These are phyloP conservation scores for Allygus modestus DNA, from an alignment of 2,888 invertebrate genomes.

Conservation along the genomic window DNA sequence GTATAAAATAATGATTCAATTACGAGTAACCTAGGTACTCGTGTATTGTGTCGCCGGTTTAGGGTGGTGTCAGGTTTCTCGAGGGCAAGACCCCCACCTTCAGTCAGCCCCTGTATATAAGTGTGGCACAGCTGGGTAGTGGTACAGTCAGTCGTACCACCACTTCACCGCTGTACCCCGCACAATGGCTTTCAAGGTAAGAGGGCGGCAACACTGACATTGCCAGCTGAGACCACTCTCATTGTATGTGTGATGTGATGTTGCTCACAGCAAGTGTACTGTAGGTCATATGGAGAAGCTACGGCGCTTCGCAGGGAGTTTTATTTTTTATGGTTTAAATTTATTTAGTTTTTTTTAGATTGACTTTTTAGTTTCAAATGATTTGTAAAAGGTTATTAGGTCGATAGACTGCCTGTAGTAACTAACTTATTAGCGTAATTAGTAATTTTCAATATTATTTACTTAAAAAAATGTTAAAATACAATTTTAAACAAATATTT, in stretches of 20 bases:
- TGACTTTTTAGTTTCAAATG: too few relatives aligned
- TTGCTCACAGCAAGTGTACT: background rate
- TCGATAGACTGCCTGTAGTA: too few relatives aligned
- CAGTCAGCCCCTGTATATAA: constrained; percentile 36
- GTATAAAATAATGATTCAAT: background rate
- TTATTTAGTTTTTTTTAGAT: too few relatives aligned
- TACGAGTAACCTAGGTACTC: background rate
- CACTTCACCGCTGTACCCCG: constrained; percentile 24
- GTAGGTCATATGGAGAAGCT: too few relatives aligned
- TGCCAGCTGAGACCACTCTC: background rate
- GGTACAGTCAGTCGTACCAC: constrained; percentile 36
- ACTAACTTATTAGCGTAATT: too few relatives aligned
- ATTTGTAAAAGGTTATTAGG: too few relatives aligned
- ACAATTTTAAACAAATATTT: too few relatives aligned
- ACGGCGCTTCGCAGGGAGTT: too few relatives aligned
- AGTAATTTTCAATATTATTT: too few relatives aligned
- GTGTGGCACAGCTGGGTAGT: constrained; percentile 17
- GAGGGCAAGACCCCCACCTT: constrained; percentile 24
- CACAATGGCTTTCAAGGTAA: constrained; percentile 61
- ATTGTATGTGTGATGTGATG: background rate
- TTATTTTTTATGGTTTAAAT: too few relatives aligned
- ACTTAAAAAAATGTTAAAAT: too few relatives aligned
- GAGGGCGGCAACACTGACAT: constrained; percentile 42
- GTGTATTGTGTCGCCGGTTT: background rate
- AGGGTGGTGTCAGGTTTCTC: constrained; percentile 17